Evolutionary conservation across 2,797 vertebrate species (phyloP).

Genomic region (Protonibea diacanthus): DNA sequence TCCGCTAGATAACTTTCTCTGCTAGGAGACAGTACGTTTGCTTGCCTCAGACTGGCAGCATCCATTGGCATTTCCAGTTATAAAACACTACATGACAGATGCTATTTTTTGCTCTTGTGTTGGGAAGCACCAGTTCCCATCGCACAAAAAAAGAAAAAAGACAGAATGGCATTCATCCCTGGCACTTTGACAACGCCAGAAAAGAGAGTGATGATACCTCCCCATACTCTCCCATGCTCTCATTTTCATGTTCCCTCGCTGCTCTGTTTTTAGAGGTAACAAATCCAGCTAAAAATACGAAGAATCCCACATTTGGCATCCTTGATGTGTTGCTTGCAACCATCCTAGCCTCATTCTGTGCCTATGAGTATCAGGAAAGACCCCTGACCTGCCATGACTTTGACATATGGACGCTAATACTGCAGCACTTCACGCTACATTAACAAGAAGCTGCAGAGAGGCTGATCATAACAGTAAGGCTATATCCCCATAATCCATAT

Average conservation of each 20-base stretch:
- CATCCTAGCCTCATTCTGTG: constrained; percentile 18
- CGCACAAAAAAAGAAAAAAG: constrained; percentile 39
- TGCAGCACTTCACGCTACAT: constrained; percentile 44
- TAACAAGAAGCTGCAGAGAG: constrained; percentile 35
- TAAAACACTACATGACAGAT: constrained; percentile 39
- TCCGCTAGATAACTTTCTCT: not conserved
- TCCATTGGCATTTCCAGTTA: constrained; percentile 22
- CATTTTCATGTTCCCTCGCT: constrained; percentile 51
- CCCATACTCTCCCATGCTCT: constrained; percentile 75
- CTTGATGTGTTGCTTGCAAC: not conserved
- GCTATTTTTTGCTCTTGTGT: constrained; percentile 59
- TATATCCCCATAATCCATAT: constrained; percentile 55
- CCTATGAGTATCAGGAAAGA: constrained; percentile 28
- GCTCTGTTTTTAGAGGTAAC: constrained; percentile 78
- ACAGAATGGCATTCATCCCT: constrained; percentile 66
- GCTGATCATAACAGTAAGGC: constrained; percentile 32
- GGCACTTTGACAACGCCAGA: constrained; percentile 67
- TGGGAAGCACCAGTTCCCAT: constrained; percentile 64
- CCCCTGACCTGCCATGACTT: constrained; percentile 52
- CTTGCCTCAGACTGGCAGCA: not conserved
- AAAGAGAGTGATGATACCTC: constrained; percentile 62
- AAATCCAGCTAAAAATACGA: constrained; percentile 68
- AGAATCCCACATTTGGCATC: constrained; percentile 35
- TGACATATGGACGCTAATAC: constrained; percentile 46
- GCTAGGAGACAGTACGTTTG: not conserved